Evolutionary conservation across 30 jellyfish, hydroid and myxozoan genomes (phyloP).

Genomic region (Hydractinia echinata): DNA sequence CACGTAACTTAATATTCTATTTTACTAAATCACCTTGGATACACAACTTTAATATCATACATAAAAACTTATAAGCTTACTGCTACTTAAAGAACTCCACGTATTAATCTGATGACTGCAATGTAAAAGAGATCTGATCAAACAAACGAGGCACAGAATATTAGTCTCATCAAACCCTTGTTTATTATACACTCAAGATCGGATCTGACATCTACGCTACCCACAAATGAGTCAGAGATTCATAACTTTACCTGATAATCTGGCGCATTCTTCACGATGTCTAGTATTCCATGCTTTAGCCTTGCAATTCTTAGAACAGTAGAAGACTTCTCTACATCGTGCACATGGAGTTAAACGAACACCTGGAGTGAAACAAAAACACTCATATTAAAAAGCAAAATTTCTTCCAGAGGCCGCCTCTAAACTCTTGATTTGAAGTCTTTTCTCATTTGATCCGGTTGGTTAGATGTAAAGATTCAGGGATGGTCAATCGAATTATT

Average conservation of each 20-base stretch:
- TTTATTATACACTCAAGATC: too few species aligned
- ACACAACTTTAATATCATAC: too few species aligned
- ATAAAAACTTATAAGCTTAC: too few species aligned
- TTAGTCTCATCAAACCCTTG: too few species aligned
- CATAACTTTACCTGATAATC: conserved; percentile 46
- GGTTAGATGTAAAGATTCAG: neutral
- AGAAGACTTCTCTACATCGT: conserved; percentile 81
- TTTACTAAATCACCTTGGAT: too few species aligned
- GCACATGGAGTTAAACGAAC: conserved; percentile 65
- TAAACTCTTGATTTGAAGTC: neutral
- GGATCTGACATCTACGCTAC: too few species aligned
- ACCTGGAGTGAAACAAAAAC: conserved; percentile 24
- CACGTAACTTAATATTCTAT: too few species aligned
- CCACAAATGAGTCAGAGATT: too few species aligned
- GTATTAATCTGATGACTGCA: too few species aligned
- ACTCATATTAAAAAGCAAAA: neutral
- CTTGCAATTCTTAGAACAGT: conserved; percentile 75
- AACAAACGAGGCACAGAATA: too few species aligned
- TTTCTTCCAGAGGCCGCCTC: neutral
- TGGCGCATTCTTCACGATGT: conserved; percentile 80
- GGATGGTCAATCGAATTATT: neutral
- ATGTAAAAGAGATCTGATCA: too few species aligned
- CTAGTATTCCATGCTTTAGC: conserved; percentile 68
- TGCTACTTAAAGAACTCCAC: too few species aligned
- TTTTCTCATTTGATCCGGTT: neutral